These are phyloP conservation scores for Amblyjoppa proteus DNA, from an alignment of 2,888 invertebrate genomes.

Conservation along the genomic window DNA sequence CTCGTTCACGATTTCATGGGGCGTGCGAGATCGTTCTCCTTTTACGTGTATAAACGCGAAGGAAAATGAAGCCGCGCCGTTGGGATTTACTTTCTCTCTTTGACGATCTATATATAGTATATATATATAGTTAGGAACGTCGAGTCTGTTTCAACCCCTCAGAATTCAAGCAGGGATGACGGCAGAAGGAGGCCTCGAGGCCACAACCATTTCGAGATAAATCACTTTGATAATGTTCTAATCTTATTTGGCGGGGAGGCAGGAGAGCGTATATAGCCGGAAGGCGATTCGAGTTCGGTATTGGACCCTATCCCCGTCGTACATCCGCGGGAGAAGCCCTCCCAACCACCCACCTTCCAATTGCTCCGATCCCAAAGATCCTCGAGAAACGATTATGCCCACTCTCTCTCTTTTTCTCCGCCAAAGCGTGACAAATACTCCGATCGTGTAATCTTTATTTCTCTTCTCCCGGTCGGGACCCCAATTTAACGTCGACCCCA, in stretches of 20 bases:
- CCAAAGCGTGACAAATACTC: conserved; percentile 30
- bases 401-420: neutral
- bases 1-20: conserved; percentile 25
- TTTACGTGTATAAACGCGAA: conserved; percentile 17
- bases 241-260: conserved; percentile 65
- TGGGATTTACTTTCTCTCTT: conserved; percentile 27
- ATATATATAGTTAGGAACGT: neutral
- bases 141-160: conserved; percentile 6
- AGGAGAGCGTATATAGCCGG: conserved; percentile 20
- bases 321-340: conserved; percentile 9
- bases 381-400: conserved; percentile 31
- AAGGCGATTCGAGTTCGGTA: conserved; percentile 39
- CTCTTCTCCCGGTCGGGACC: neutral
- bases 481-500: conserved; percentile 6
- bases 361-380: conserved; percentile 32
- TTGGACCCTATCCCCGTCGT: conserved; percentile 9
- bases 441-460: conserved; percentile 31
- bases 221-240: conserved; percentile 70
- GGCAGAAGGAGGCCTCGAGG: conserved; percentile 28
- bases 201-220: conserved; percentile 64
- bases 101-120: neutral
- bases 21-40: conserved; percentile 29
- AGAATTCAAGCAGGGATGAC: conserved; percentile 14
- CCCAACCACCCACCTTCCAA: neutral
- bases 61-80: conserved; percentile 19